Evolutionary conservation across 1,140 invertebrate species (phyloP), one percentile per base, ranked within the genome.

Genomic region (Meteorus sp.): DNA sequence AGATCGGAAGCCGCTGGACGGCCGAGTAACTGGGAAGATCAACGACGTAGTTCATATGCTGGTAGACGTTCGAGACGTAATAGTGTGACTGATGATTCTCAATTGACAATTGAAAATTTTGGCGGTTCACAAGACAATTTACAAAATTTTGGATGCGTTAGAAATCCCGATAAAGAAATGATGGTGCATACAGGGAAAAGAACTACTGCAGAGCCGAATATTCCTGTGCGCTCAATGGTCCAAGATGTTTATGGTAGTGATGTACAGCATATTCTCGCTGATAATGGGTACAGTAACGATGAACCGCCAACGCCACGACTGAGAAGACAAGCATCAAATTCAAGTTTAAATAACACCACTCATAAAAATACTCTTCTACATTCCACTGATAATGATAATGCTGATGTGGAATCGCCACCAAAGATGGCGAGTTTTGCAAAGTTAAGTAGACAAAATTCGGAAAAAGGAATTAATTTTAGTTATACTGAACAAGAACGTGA

Each of bases 101-200:
- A 94, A 75, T 77, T 95, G 59, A 94, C 92, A 0, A 89, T 94
- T 23, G 93, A 95, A 81, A 94, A 95, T 77, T 94, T 95, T 79
- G 92, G 93, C 23, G 93, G 91, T 44, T 90, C 87, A 66, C 90
- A 86, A 77, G 87, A 83, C 72, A 88, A 86, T 68, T 76, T 84
- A 69, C 86, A 82, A 72, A 83, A 85, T 66, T 83, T 83, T 64
- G 85, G 82, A 33, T 63, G 58, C 27, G 48, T 60, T 11, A 82
- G 82, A 66, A 88, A 93, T 82, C 89, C 90, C 0, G 90, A 92
- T 75, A 93, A 93, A 75, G 89, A 88, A 63, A 76, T n/a, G n/a
- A n/a, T 86, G 2, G 85, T 82, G 20, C 85, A 86, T 56, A 71
- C 82, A 13, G 84, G 82, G 7, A 80, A 85, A 48, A 83, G 85